Evolutionary conservation across 2,797 vertebrate genomes (phyloP).

Genomic region (Anguilla megastoma): DNA sequence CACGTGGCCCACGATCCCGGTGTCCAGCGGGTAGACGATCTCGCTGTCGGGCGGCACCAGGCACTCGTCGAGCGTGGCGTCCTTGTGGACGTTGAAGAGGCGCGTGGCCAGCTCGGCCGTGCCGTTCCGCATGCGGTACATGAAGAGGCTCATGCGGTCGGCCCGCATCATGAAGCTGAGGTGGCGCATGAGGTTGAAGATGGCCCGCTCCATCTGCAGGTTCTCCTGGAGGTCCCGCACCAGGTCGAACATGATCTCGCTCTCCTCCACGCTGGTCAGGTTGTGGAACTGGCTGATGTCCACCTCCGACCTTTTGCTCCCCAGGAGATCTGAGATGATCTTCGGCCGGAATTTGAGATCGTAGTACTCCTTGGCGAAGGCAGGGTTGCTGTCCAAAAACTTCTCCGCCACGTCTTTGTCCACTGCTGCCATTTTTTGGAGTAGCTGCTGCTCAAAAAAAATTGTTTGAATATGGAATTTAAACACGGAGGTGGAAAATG

Average conservation of each 20-base stretch:
- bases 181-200: constrained; percentile 83
- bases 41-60: constrained; percentile 83
- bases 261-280: constrained; percentile 77
- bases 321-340: constrained; percentile 77
- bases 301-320: constrained; percentile 60
- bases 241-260: constrained; percentile 85
- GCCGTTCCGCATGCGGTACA: constrained; percentile 86
- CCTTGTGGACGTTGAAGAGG: constrained; percentile 82
- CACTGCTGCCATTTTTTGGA: constrained; percentile 67
- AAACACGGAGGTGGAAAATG: background rate
- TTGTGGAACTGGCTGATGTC: constrained; percentile 71
- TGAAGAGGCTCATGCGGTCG: constrained; percentile 86
- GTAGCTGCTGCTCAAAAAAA: background rate
- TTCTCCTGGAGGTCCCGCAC: constrained; percentile 85
- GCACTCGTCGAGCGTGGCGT: constrained; percentile 77
- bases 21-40: constrained; percentile 87
- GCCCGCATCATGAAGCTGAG: constrained; percentile 79
- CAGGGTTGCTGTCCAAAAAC: constrained; percentile 83
- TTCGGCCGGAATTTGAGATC: constrained; percentile 73
- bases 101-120: constrained; percentile 82
- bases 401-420: constrained; percentile 79
- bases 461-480: background rate
- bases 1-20: constrained; percentile 82
- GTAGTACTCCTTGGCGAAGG: constrained; percentile 83
- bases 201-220: constrained; percentile 77